These are phyloP conservation scores for Psittacula derbiana DNA, from an alignment of 2,797 vertebrate genomes.

Conservation along the genomic window DNA sequence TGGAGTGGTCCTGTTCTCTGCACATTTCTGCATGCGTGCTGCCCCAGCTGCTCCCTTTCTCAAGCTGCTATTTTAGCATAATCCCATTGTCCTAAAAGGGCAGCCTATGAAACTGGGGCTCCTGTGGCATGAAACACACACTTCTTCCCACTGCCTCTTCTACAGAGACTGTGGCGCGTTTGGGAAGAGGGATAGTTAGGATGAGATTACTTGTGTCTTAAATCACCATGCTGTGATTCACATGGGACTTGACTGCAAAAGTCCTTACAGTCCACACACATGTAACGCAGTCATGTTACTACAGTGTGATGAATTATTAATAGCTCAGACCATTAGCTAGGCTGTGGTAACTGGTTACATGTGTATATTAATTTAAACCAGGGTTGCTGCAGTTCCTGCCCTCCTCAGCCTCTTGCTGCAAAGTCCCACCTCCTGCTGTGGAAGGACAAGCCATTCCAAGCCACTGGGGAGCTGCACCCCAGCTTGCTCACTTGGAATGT, in stretches of 20 bases:
- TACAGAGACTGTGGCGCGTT: background rate
- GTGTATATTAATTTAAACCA: background rate
- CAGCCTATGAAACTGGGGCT: background rate
- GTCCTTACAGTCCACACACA: background rate
- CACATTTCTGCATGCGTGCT: background rate
- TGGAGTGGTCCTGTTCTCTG: background rate
- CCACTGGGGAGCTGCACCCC: background rate
- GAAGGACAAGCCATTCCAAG: background rate
- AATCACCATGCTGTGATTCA: background rate
- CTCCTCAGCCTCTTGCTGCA: background rate
- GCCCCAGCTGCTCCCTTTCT: background rate
- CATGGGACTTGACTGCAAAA: background rate
- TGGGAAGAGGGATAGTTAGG: background rate
- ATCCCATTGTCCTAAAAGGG: background rate
- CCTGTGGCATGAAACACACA: background rate
- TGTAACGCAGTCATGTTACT: background rate
- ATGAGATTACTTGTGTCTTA: background rate
- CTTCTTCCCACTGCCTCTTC: background rate
- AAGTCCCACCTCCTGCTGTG: background rate
- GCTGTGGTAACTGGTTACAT: background rate
- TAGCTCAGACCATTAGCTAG: background rate
- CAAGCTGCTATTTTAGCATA: background rate
- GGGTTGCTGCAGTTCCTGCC: background rate
- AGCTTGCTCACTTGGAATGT: background rate
- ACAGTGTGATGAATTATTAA: background rate